Conservation (phyloP, 2,797 vertebrate species). For the Poliocrania exsul region DNA sequence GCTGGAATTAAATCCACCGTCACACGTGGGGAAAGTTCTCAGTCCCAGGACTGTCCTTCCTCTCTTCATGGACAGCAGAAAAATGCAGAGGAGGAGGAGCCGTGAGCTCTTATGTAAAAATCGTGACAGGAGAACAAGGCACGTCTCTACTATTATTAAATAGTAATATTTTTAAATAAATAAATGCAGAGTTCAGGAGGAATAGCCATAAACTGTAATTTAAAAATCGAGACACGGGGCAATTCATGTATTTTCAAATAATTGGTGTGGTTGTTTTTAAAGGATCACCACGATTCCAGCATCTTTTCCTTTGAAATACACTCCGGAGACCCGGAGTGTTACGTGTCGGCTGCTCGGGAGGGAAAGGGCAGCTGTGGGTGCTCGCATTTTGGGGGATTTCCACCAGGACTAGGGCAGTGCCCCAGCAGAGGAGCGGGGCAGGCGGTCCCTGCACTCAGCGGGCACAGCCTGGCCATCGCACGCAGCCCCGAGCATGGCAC, state of each 20-base stretch:
- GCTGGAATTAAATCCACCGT: neutral
- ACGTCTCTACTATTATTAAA: fast-evolving
- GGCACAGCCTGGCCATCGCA: no score
- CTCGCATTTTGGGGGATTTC: neutral
- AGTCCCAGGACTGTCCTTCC: neutral
- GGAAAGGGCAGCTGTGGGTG: neutral
- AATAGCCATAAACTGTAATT: neutral
- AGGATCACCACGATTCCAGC: neutral
- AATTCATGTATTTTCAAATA: neutral
- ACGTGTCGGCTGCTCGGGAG: neutral
- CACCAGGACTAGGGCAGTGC: no score
- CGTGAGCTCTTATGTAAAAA: neutral
- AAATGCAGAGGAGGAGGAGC: neutral
- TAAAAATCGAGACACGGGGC: neutral
- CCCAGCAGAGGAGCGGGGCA: neutral
- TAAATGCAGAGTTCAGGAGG: neutral
- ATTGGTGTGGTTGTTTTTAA: neutral
- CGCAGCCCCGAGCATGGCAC: no score
- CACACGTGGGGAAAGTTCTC: neutral
- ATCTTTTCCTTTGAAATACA: neutral
- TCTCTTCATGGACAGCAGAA: neutral
- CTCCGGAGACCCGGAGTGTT: fast-evolving
- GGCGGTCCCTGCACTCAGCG: neutral
- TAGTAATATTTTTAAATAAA: neutral
- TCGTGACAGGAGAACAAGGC: fast-evolving